phyloP scores from a whole-genome alignment of 2,113 vertebrate genomes.

The Pampusana beccarii region DNA sequence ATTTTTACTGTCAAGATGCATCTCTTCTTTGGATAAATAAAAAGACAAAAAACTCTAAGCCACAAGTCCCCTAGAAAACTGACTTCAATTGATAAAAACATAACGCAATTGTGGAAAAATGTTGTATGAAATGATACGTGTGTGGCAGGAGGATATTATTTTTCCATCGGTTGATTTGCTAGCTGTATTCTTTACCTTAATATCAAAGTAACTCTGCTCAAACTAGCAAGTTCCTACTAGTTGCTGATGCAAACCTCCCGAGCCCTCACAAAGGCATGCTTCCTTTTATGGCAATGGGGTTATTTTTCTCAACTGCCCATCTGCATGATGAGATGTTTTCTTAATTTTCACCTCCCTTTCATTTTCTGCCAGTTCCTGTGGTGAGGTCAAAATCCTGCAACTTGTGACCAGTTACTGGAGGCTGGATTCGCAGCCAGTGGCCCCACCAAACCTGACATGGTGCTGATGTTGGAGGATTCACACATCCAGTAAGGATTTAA shows the following conservation, averaged over 20 bases:
- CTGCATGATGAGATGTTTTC: neutral
- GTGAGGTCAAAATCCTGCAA: neutral
- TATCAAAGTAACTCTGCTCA: neutral
- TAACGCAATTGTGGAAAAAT: neutral
- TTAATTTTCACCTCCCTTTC: neutral
- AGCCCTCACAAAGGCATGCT: neutral
- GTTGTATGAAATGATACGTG: neutral
- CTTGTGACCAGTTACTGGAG: neutral
- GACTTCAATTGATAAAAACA: neutral
- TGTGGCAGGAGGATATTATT: neutral
- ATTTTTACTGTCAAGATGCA: neutral
- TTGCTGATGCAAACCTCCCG: neutral
- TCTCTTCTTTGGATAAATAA: neutral
- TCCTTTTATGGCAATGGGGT: fast-evolving
- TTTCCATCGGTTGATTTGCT: neutral
- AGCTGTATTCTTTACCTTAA: neutral
- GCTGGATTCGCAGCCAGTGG: neutral
- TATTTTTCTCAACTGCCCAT: neutral
- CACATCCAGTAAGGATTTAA: neutral
- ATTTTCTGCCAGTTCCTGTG: neutral
- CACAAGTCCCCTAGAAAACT: neutral
- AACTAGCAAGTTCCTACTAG: neutral
- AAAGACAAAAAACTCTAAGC: neutral
- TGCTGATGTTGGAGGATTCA: fast-evolving
- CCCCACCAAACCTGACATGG: neutral